Conservation (phyloP, 2,797 vertebrate species). For the Chiloscyllium punctatum region DNA sequence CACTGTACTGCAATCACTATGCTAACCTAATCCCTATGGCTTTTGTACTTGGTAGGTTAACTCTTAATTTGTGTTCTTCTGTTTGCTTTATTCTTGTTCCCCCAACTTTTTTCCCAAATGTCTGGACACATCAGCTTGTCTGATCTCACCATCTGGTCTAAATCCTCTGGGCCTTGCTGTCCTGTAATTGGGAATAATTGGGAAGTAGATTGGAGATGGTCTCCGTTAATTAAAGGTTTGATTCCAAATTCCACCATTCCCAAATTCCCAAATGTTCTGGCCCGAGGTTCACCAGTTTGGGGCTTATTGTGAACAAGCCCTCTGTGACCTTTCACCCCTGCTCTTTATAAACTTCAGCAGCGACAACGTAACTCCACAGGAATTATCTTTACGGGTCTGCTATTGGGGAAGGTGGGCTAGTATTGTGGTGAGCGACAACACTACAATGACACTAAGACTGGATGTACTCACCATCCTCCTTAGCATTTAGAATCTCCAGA, state of each 20-base stretch:
- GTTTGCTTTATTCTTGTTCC: not conserved
- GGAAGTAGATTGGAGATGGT: not conserved
- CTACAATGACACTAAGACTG: not conserved
- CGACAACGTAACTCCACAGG: not conserved
- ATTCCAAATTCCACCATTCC: not conserved
- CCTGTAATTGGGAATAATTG: not conserved
- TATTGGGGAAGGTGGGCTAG: not conserved
- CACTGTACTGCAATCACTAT: conserved; percentile 88
- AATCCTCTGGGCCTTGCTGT: not conserved
- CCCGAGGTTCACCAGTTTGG: not conserved
- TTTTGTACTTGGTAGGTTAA: conserved; percentile 75
- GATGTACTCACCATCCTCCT: not conserved
- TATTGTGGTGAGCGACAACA: not conserved
- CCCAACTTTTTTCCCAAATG: not conserved
- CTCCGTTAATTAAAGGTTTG: not conserved
- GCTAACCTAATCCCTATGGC: conserved; percentile 88
- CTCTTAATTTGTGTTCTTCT: not conserved
- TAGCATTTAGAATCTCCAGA: too few relatives aligned
- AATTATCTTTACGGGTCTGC: not conserved
- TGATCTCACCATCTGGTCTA: not conserved
- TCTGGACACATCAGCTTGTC: not conserved
- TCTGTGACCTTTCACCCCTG: not conserved
- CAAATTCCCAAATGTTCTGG: not conserved
- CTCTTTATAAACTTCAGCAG: not conserved
- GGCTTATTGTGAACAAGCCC: not conserved